Evolutionary conservation across 2,797 vertebrate genomes (phyloP).

Genomic region (Gymnothorax reevesii): DNA sequence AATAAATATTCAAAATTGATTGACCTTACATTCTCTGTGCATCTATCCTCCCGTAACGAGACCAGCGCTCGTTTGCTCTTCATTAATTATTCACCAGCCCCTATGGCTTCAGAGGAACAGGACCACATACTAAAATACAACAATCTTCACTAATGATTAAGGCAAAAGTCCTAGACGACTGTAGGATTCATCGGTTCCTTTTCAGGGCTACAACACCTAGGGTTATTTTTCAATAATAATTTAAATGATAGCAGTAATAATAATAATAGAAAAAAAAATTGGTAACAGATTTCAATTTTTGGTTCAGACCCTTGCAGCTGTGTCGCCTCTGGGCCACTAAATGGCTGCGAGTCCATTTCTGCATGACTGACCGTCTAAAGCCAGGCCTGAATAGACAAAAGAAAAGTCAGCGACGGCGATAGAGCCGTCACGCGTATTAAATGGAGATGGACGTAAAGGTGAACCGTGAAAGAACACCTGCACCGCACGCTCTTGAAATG

Average conservation of each 20-base stretch:
- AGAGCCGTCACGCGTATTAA: neutral
- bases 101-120: constrained; percentile 67
- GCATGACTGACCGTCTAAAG: constrained; percentile 25
- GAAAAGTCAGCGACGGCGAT: neutral
- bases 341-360: constrained; percentile 22
- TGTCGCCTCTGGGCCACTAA: constrained; percentile 29
- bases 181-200: constrained; percentile 44
- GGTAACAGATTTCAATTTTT: constrained; percentile 40
- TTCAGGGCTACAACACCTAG: constrained; percentile 42
- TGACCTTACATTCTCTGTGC: constrained; percentile 44
- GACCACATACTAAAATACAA: constrained; percentile 45
- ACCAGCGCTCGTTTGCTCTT: constrained; percentile 42
- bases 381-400: neutral
- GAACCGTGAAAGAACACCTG: neutral
- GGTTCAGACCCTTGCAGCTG: constrained; percentile 54
- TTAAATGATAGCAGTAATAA: no score
- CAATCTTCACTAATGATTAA: constrained; percentile 69
- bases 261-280: neutral
- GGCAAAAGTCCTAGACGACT: constrained; percentile 65
- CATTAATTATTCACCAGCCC: constrained; percentile 57
- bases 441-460: neutral
- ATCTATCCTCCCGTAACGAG: constrained; percentile 33
- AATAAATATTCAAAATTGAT: constrained; percentile 33
- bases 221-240: constrained; percentile 8
- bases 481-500: neutral